These are phyloP conservation scores for Chrosomus eos DNA, from an alignment of 2,797 vertebrate species.

Conservation along the genomic window DNA sequence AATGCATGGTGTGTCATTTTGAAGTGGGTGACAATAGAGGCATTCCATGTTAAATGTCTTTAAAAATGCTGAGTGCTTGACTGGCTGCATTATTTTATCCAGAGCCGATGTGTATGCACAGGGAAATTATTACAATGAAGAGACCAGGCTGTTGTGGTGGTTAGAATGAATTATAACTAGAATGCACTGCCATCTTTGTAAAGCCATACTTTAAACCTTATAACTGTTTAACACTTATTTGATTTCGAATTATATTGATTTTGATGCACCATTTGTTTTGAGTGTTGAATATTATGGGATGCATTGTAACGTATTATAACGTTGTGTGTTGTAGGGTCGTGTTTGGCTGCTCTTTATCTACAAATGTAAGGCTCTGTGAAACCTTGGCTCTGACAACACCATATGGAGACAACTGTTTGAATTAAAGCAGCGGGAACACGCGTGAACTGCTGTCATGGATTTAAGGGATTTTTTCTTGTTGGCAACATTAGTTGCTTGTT, in stretches of 20 bases:
- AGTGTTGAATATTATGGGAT: slow-evolving; percentile 41
- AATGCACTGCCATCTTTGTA: background rate
- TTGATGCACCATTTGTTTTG: background rate
- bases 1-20: slow-evolving; percentile 41
- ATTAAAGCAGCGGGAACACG: slow-evolving; percentile 75
- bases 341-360: slow-evolving; percentile 86
- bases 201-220: background rate
- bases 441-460: slow-evolving; percentile 91
- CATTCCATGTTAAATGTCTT: slow-evolving; percentile 63
- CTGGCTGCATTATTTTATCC: slow-evolving; percentile 64
- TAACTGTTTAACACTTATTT: background rate
- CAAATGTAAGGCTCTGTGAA: slow-evolving; percentile 85
- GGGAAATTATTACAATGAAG: slow-evolving; percentile 22
- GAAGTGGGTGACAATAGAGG: slow-evolving; percentile 58
- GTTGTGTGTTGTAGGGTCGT: slow-evolving; percentile 87
- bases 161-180: slow-evolving; percentile 11
- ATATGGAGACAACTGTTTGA: slow-evolving; percentile 84
- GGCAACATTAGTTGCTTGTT: slow-evolving; percentile 92
- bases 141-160: background rate
- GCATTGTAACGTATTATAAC: slow-evolving; percentile 67
- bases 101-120: slow-evolving; percentile 55
- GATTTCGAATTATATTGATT: background rate
- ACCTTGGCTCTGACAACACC: slow-evolving; percentile 80
- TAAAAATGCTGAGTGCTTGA: slow-evolving; percentile 61
- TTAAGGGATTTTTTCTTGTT: slow-evolving; percentile 99